phyloP scores from a whole-genome alignment of 2,888 invertebrate genomes.

The Orthosia gothica region DNA sequence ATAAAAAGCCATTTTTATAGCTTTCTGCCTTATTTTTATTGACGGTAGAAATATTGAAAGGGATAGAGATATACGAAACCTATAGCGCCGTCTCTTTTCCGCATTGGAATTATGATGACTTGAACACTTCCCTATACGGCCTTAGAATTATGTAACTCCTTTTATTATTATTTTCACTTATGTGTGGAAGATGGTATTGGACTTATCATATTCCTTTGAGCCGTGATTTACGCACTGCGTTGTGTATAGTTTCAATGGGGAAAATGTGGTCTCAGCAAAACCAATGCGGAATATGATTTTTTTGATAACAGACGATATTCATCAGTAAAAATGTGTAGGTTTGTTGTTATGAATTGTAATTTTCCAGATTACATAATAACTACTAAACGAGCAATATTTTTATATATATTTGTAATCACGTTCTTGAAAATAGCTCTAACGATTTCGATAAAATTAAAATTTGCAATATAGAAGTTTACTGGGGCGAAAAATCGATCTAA shows the following conservation, averaged over 20 bases:
- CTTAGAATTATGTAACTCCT: conserved; percentile 18
- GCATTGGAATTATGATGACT: conserved; percentile 4
- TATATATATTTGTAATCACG: no score
- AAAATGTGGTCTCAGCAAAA: not conserved
- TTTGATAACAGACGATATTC: not conserved
- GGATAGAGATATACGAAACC: not conserved
- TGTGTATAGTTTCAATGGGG: not conserved
- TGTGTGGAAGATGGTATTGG: not conserved
- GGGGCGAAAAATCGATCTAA: no score
- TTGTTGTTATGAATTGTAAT: no score
- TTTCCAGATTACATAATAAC: no score
- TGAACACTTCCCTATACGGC: conserved; percentile 7
- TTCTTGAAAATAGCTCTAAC: no score
- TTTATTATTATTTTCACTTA: conserved; percentile 29
- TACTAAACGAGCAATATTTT: no score
- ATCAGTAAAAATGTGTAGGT: no score
- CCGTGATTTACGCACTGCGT: not conserved
- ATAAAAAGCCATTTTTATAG: conserved; percentile 52
- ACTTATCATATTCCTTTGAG: conserved; percentile 7
- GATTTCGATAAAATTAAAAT: no score
- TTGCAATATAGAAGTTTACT: no score
- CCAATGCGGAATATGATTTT: not conserved
- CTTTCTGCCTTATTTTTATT: conserved; percentile 27
- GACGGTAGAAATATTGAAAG: conserved; percentile 17
- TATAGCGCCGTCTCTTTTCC: conserved; percentile 4